Evolutionary conservation across 2,888 invertebrate species (phyloP), one percentile per base, ranked within the genome.

Genomic region (Ochropleura plecta): DNA sequence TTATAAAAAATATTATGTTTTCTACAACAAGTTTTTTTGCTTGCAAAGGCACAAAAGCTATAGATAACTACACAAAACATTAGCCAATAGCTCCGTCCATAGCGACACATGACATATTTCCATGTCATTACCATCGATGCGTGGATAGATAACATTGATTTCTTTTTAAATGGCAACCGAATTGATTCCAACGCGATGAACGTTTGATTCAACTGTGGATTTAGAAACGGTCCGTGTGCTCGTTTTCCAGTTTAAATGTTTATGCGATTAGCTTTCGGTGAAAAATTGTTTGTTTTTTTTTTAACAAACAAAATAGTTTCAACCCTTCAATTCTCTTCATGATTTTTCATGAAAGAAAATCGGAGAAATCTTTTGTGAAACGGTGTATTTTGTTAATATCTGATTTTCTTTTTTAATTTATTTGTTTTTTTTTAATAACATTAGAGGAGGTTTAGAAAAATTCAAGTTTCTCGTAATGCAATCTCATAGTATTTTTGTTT

Each of bases 81-180:
- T 83, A 79, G 49, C 14, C 40, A 14, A 51, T 46, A 12, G 10
- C 44, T 44, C n/a, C 10, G 48, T 57, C 51, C 67, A 77, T 66
- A 63, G 63, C 64, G 69, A 62, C 69, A 63, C 68, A 44, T 49
- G 62, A 62, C 75, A 67, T 64, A 30, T 68, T 60, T 59, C 9
- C 55, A 67, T 60, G 71, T 63, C 65, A 51, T 55, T 49, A 66
- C 63, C 77, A 73, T 16, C 51, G 78, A 72, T 62, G 75, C 72
- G 80, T 87, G 73, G 79, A 87, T 59, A 79, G 87, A 87, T 86
- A 87, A 76, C 75, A 73, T 73, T 80, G 65, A 82, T 76, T 78
- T 60, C n/a, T 65, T 81, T 75, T 70, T 65, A 76, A 81, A 82
- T 44, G 62, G n/a, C 53, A 59, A 18, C 46, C n/a, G 42, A 66